phyloP scores from a whole-genome alignment of 1,140 invertebrate species.

The Lineus longissimus region DNA sequence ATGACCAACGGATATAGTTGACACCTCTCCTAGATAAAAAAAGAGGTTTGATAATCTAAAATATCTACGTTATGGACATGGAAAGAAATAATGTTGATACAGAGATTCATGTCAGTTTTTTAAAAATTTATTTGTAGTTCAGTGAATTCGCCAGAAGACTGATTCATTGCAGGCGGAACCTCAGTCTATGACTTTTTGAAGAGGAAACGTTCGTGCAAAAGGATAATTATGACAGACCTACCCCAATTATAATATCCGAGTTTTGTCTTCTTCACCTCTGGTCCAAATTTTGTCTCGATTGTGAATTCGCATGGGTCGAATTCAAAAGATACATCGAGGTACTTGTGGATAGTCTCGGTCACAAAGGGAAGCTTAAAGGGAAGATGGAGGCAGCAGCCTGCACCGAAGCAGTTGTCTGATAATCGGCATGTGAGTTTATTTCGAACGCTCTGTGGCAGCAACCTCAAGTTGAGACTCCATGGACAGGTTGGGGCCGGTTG shows the following conservation, averaged over 20 bases:
- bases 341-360: slow-evolving; percentile 7
- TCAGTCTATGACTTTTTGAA: no score
- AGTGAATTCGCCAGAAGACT: no score
- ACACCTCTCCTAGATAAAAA: no score
- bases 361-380: slow-evolving; percentile 22
- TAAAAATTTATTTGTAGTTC: no score
- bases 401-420: slow-evolving; percentile 24
- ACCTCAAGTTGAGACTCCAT: slow-evolving; percentile 14
- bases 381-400: slow-evolving; percentile 26
- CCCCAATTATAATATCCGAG: slow-evolving; percentile 23
- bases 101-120: no score
- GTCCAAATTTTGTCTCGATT: slow-evolving; percentile 21
- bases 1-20: no score
- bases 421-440: slow-evolving; percentile 23
- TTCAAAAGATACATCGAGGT: slow-evolving; percentile 21
- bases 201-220: no score
- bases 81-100: no score
- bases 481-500: slow-evolving; percentile 18
- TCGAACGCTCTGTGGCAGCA: slow-evolving; percentile 14
- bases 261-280: slow-evolving; percentile 15
- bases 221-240: not conserved
- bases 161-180: no score
- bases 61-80: no score
- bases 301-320: slow-evolving; percentile 26
- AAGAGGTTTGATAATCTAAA: no score